Evolutionary conservation across 1,140 invertebrate genomes (phyloP).

Genomic region (Riptortus pedestris): DNA sequence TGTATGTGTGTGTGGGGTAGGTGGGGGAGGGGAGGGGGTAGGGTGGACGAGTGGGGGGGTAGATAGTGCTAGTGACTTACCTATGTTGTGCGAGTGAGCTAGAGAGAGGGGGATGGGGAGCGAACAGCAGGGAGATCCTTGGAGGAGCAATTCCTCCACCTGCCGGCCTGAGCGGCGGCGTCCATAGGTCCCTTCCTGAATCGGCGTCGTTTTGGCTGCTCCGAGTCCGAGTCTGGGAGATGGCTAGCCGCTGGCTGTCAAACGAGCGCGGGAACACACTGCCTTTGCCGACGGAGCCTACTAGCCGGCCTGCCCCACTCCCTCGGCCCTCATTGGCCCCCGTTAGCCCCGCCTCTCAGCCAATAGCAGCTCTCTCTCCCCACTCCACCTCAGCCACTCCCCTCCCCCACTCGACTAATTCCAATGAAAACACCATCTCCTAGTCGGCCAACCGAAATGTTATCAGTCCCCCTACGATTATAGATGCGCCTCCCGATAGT

Average conservation of each 20-base stretch:
- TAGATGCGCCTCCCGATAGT: no score
- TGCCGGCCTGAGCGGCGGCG: conserved; percentile 28
- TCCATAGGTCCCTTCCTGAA: conserved; percentile 30
- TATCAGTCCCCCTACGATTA: no score
- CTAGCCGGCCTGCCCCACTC: not conserved
- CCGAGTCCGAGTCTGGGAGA: not conserved
- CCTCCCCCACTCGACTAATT: not conserved
- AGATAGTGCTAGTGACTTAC: conserved; percentile 22
- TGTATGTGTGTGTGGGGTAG: no score
- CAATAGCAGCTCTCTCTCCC: not conserved
- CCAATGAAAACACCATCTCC: not conserved
- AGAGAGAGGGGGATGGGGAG: conserved; percentile 30
- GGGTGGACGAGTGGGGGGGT: no score
- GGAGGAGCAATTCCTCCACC: conserved; percentile 25
- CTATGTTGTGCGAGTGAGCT: conserved; percentile 32
- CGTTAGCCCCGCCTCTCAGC: not conserved
- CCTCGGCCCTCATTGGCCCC: conserved; percentile 3
- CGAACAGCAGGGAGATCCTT: conserved; percentile 29
- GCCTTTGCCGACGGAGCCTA: not conserved
- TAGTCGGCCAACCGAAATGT: no score
- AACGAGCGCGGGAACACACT: not conserved
- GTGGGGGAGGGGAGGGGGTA: no score
- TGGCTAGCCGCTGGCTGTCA: not conserved
- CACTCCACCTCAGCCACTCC: not conserved
- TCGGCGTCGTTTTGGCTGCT: conserved; percentile 31